phyloP scores from a whole-genome alignment of 2,888 invertebrate genomes.

The Ceraclea dissimilis region DNA sequence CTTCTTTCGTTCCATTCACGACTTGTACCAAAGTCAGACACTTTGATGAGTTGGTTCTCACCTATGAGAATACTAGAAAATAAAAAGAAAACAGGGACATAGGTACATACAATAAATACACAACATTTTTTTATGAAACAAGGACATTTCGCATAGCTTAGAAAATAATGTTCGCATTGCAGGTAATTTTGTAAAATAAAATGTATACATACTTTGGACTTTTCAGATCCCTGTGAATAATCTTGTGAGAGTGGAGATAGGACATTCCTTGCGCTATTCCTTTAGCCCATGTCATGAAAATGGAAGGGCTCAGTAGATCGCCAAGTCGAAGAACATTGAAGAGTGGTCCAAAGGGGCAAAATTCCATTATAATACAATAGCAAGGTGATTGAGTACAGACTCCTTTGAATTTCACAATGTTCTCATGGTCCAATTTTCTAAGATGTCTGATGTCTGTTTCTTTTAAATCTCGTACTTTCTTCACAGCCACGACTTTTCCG shows the following conservation, averaged over 20 bases:
- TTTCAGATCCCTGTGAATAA: slow-evolving; percentile 97
- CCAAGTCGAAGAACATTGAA: slow-evolving; percentile 84
- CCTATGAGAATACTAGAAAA: slow-evolving; percentile 73
- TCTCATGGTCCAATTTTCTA: slow-evolving; percentile 88
- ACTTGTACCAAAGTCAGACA: slow-evolving; percentile 96
- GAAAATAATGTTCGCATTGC: too few species aligned
- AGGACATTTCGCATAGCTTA: background rate
- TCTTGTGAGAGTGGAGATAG: slow-evolving; percentile 91
- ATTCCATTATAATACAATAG: slow-evolving; percentile 97
- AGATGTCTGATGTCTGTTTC: slow-evolving; percentile 92
- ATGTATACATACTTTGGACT: slow-evolving; percentile 85
- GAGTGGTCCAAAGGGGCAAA: slow-evolving; percentile 90
- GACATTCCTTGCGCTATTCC: slow-evolving; percentile 96
- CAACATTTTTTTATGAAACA: background rate
- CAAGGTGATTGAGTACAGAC: slow-evolving; percentile 89
- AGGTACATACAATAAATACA: background rate
- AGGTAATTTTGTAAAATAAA: too few species aligned
- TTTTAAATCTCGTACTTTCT: slow-evolving; percentile 85
- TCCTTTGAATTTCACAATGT: slow-evolving; percentile 87
- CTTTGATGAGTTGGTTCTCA: slow-evolving; percentile 76
- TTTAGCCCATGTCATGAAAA: slow-evolving; percentile 87
- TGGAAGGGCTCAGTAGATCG: slow-evolving; percentile 74
- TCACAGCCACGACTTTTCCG: slow-evolving; percentile 87
- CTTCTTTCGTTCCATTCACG: slow-evolving; percentile 92
- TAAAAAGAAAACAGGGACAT: background rate